Evolutionary conservation across 2,888 invertebrate genomes (phyloP).

Genomic region (Allolobophora icterica): DNA sequence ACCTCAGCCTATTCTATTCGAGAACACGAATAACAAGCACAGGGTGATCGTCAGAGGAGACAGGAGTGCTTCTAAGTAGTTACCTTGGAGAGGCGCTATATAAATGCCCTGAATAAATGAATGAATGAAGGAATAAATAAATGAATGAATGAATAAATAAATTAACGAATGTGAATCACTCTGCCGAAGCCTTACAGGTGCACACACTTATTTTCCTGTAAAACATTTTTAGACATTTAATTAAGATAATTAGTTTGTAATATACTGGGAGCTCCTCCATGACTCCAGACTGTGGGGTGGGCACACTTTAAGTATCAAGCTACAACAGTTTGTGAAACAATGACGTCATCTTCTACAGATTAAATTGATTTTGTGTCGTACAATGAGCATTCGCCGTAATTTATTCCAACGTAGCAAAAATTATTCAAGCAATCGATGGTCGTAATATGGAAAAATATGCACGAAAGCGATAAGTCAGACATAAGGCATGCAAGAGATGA

Average conservation of each 20-base stretch:
- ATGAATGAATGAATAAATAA: too few relatives aligned
- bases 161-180: background rate
- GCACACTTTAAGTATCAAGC: background rate
- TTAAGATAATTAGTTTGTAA: background rate
- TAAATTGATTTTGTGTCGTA: background rate
- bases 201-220: background rate
- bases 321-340: background rate
- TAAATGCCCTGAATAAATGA: too few relatives aligned
- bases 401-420: background rate
- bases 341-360: background rate
- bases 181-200: background rate
- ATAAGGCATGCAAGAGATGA: background rate
- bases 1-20: too few relatives aligned
- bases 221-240: background rate
- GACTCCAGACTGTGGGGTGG: background rate
- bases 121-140: too few relatives aligned
- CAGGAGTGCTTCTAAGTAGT: too few relatives aligned
- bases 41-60: too few relatives aligned
- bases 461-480: background rate
- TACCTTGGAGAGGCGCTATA: too few relatives aligned
- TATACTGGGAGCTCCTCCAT: too few relatives aligned
- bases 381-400: background rate
- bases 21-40: too few relatives aligned
- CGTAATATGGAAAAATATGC: background rate
- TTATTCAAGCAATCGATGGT: background rate